Conservation (phyloP, 2,888 invertebrate species). For the Rhodophaea formosa region DNA sequence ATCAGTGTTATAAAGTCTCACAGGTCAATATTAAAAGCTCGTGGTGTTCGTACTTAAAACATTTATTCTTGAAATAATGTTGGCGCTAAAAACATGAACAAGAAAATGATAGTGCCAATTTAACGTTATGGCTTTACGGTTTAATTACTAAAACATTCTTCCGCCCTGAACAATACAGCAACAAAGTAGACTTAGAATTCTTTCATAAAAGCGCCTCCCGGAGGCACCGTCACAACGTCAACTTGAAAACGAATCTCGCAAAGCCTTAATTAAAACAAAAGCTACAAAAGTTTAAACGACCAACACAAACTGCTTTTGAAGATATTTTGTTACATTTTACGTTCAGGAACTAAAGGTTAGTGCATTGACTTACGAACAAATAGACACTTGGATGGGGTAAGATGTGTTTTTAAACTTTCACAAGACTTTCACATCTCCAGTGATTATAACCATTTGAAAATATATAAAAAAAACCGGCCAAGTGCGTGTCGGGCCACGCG, state of each 20-base stretch:
- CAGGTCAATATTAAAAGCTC: too few species aligned
- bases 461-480: too few species aligned
- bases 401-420: too few species aligned
- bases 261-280: constrained; percentile 15
- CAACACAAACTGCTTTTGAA: constrained; percentile 12
- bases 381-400: not conserved
- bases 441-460: too few species aligned
- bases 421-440: too few species aligned
- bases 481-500: too few species aligned
- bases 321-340: constrained; percentile 11
- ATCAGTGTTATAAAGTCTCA: too few species aligned
- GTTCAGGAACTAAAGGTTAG: constrained; percentile 5
- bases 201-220: constrained; percentile 9
- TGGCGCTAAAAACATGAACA: too few species aligned
- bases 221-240: not conserved
- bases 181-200: constrained; percentile 5
- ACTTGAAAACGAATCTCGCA: constrained; percentile 10
- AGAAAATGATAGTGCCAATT: too few species aligned
- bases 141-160: not conserved
- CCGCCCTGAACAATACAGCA: not conserved
- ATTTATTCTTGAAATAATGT: too few species aligned
- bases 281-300: constrained; percentile 16
- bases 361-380: not conserved
- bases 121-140: not conserved
- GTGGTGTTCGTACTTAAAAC: too few species aligned